phyloP scores from a whole-genome alignment of 1,140 invertebrate genomes.

The Centruroides vittatus region DNA sequence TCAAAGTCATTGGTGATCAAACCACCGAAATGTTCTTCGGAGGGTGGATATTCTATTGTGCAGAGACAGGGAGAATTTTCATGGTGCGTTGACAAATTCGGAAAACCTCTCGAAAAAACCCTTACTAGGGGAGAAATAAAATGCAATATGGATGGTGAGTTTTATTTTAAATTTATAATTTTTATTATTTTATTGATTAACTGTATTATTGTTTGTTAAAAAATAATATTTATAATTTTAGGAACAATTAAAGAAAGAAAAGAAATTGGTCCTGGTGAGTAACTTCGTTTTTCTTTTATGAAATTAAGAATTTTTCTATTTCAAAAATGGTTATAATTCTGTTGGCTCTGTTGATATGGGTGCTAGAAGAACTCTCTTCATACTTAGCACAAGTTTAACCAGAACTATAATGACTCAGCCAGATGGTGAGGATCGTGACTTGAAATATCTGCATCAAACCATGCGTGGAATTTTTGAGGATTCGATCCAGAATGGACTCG shows the following conservation, averaged over 20 bases:
- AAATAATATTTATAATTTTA: background rate
- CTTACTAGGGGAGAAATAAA: conserved; percentile 26
- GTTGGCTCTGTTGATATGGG: too few relatives aligned
- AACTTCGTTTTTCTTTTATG: background rate
- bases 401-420: too few relatives aligned
- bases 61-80: conserved; percentile 26
- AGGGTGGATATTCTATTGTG: conserved; percentile 23
- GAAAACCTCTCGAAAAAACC: conserved; percentile 24
- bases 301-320: too few relatives aligned
- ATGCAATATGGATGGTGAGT: conserved; percentile 24
- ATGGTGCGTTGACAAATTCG: conserved; percentile 28
- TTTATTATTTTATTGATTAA: background rate
- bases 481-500: too few relatives aligned
- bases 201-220: background rate
- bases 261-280: conserved; percentile 1
- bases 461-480: too few relatives aligned
- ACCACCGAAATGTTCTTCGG: conserved; percentile 23
- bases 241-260: background rate
- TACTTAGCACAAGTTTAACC: too few relatives aligned
- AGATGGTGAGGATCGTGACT: too few relatives aligned
- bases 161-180: background rate
- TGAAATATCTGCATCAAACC: too few relatives aligned
- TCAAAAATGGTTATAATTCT: too few relatives aligned
- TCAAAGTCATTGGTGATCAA: conserved; percentile 17
- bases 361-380: too few relatives aligned